phyloP scores from a whole-genome alignment of 2,888 invertebrate genomes.

The Druceiella hillmani region DNA sequence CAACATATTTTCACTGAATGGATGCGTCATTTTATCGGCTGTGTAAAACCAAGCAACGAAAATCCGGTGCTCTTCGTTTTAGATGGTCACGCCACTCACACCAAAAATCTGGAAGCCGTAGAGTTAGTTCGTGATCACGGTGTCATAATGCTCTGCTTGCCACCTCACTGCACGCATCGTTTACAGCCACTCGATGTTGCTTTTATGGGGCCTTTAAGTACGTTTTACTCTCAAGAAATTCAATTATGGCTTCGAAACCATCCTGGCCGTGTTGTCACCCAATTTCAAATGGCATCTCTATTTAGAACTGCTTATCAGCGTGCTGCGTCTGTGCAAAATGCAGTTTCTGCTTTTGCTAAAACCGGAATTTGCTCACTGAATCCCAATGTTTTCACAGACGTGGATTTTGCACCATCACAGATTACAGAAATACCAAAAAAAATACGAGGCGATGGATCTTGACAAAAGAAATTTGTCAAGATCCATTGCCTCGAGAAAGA shows the following conservation, averaged over 20 bases:
- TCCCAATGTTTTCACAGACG: constrained; percentile 17
- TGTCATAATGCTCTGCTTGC: constrained; percentile 29
- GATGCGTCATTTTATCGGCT: constrained; percentile 28
- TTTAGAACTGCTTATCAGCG: constrained; percentile 27
- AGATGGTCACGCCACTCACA: no score
- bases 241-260: constrained; percentile 25
- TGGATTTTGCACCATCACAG: constrained; percentile 18
- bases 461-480: no score
- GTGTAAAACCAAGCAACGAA: constrained; percentile 22
- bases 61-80: constrained; percentile 28
- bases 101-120: constrained; percentile 27
- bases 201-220: constrained; percentile 27
- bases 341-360: constrained; percentile 20
- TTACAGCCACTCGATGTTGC: constrained; percentile 30
- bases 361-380: constrained; percentile 18
- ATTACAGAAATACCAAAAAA: constrained; percentile 5
- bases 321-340: constrained; percentile 23
- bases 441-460: no score
- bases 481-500: no score
- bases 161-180: constrained; percentile 29
- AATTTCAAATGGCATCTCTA: constrained; percentile 25
- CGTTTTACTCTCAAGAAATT: constrained; percentile 27
- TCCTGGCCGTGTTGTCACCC: constrained; percentile 27
- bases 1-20: constrained; percentile 25
- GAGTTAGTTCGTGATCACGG: constrained; percentile 27